Base-by-base conservation (phyloP, 2,888 invertebrate species). In the Adela reaumurella region DNA sequence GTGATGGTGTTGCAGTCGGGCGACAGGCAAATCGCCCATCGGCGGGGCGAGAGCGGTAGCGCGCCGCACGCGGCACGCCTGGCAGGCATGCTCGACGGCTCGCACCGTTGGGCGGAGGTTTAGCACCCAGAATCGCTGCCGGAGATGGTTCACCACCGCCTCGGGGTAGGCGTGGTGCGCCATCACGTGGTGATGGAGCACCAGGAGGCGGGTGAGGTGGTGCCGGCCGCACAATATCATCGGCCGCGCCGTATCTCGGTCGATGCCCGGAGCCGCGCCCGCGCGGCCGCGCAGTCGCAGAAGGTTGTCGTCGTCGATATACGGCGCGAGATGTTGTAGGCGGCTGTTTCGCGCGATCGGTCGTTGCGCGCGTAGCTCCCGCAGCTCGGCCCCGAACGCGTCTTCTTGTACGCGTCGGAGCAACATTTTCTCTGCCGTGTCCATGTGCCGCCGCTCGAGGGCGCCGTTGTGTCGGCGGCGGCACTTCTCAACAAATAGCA, bases 211-310 rank as follows among this genome's bases (percentile, higher is more conserved):
- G 1, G 50, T 50, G 14, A 14, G 47, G 2, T 10, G 19, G 29
- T 49, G 50, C 24, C 46, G 47, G 1, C 53, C 55, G 16, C 48
- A 48, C 8, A 54, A 20, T 11, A 55, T 52, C n/a, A 50, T 41
- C 5, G 52, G 53, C n/a, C 42, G 6, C 5, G 45, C 19, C 4
- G 45, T 19, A 20, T 11, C 14, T 17, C 45, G 45, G 19, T 18
- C 4, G 28, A 24, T 18, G 8, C 24, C 19, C 20, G 19, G 20
- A 8, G 45, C 20, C 14, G 45, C 45, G 24, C 11, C 10, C 10
- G 45, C 45, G 19, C 20, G 17, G 4, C 19, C 24, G 17, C 20
- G 20, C 17, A 19, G 28, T 8, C 45, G 45, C 20, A 45, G 19
- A 17, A 24, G 18, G 8, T 20, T 20, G 18, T 43, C 43, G 11